phyloP scores from a whole-genome alignment of 2,797 vertebrate species.

The Muscicapa comitata region DNA sequence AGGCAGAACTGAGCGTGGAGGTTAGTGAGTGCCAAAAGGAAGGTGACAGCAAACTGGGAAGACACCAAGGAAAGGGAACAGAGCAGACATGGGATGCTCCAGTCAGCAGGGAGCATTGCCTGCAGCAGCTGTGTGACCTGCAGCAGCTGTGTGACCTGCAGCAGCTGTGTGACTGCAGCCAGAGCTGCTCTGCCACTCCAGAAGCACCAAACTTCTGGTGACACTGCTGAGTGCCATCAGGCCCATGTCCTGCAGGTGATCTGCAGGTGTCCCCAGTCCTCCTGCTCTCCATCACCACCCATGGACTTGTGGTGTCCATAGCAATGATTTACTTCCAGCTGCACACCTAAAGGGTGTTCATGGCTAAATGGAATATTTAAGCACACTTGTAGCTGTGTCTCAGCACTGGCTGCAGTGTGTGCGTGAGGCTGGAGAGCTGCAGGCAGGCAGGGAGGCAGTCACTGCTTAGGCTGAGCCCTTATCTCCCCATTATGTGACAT shows the following conservation, averaged over 20 bases:
- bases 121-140: background rate
- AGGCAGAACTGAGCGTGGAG: background rate
- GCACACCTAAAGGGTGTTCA: background rate
- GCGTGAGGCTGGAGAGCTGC: background rate
- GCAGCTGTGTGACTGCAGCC: background rate
- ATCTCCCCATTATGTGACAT: background rate
- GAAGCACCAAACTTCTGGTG: background rate
- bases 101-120: background rate
- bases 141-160: background rate
- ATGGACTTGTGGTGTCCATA: background rate
- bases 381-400: too few relatives aligned
- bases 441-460: background rate
- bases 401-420: background rate
- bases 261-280: background rate
- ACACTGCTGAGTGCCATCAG: background rate
- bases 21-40: background rate
- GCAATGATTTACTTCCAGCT: background rate
- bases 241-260: background rate
- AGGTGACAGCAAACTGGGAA: background rate
- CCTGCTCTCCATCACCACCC: background rate
- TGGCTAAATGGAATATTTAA: accelerated
- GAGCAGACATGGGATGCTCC: background rate
- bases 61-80: background rate
- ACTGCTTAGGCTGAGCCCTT: background rate
- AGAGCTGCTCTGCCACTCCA: background rate